Evolutionary conservation across 1,140 invertebrate genomes (phyloP), one percentile per base, ranked within the genome.

Genomic region (Orussus abietinus): DNA sequence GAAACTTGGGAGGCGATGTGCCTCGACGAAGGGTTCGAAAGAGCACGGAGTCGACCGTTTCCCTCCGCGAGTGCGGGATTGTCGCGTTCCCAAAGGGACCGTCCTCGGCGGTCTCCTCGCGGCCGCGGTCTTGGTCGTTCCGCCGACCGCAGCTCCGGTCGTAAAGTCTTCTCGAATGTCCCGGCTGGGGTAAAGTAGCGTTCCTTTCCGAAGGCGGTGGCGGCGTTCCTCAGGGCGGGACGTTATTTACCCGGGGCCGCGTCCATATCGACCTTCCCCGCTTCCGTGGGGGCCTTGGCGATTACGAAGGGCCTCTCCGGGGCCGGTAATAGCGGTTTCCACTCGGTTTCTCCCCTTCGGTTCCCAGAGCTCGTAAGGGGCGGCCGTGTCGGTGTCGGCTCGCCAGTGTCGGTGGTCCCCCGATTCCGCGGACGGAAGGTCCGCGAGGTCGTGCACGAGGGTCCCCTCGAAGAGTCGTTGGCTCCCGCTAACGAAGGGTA

Each of bases 81-180:
- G n/a, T n/a, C n/a, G n/a, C n/a, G n/a, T n/a, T n/a, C n/a, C n/a
- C n/a, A n/a, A n/a, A n/a, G n/a, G n/a, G n/a, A n/a, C n/a, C n/a
- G n/a, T 3, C 10, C 11, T n/a, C 10, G 7, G 34, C 43, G 25
- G 35, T 43, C 32, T 30, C 38, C 30, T 40, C 40, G 12, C 42
- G 36, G n/a, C 42, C 37, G 35, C 42, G n/a, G 9, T 40, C 46
- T 45, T 36, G 44, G 59, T 53, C 59, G 53, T 58, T 62, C 49
- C 48, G 42, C 38, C 51, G 46, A 59, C 59, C 58, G 54, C 58
- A 57, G 53, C 57, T 48, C 49, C 51, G 56, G 53, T 45, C 46
- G 48, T 44, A 40, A 57, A 46, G n/a, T n/a, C 47, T 25, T 42
- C 45, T 45, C 38, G 34, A 47, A 43, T 29, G 55, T 50, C 54